Evolutionary conservation across 2,888 invertebrate genomes (phyloP).

Genomic region (Achlya flavicornis): DNA sequence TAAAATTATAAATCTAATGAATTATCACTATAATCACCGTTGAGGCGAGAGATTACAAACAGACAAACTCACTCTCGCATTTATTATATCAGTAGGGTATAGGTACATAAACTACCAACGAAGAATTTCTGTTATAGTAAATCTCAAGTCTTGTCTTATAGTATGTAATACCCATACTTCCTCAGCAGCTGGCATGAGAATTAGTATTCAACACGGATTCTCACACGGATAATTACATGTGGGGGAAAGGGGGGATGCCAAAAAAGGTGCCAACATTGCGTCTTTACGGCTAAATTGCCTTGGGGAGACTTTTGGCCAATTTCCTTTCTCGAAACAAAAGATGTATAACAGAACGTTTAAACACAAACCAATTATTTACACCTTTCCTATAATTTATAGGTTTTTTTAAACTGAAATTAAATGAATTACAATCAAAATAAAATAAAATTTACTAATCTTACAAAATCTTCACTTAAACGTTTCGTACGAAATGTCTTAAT

Average conservation of each 20-base stretch:
- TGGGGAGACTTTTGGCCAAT: not conserved
- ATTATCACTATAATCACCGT: no score
- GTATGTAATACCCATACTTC: not conserved
- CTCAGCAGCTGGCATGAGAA: not conserved
- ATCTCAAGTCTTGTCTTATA: not conserved
- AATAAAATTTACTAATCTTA: no score
- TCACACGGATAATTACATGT: conserved; percentile 8
- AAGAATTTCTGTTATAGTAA: not conserved
- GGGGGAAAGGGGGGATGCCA: not conserved
- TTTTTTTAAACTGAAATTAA: no score
- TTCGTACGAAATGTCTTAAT: not conserved
- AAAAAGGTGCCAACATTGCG: conserved; percentile 5
- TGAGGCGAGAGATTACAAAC: no score
- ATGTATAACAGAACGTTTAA: not conserved
- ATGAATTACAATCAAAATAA: no score
- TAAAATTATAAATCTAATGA: no score
- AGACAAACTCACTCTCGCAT: no score
- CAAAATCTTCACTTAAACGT: no score
- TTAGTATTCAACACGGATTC: conserved; percentile 5
- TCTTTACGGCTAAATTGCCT: not conserved
- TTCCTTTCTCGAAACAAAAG: not conserved
- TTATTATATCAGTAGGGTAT: no score
- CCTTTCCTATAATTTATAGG: no score
- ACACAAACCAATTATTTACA: no score
- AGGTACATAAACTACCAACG: no score